Base-by-base conservation (phyloP, 2,797 vertebrate genomes). In the Nothura maculosa region DNA sequence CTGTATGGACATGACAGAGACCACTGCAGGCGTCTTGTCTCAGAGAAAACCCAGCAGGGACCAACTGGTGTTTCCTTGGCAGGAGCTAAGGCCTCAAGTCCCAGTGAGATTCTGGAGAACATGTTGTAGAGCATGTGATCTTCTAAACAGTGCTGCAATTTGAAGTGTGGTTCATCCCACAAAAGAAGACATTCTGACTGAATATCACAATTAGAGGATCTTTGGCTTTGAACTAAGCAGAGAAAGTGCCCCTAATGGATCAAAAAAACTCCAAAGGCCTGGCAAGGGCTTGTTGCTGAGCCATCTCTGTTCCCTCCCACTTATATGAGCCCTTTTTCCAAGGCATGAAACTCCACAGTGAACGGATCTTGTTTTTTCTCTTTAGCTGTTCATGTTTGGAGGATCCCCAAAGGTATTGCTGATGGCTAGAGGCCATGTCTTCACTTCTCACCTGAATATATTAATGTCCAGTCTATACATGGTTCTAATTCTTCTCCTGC, bases 301-400 rank as follows among this genome's bases (percentile, higher is more conserved):
- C 34, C 25, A 22, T 25, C 27, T 69, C 34, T 14, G 38, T 6
- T 52, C 24, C 19, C 19, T n/a, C 28, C 36, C 32, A 21, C 27
- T 30, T 30, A 20, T 3, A 38, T 27, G 18, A 52, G 13, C 19
- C 14, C 38, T 20, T 52, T 69, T 34, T 69, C 47, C 48, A 69
- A 40, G 21, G 19, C 48, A 30, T 30, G 19, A 30, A 16, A 40
- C 18, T 52, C 27, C 5, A 18, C 8, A 15, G 27, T 38, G 43
- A 42, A 70, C 82, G 68, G 43, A 83, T 9, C 68, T 82, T 83
- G 30, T 68, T 95, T 75, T 82, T 40, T 78, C 30, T 83, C 66
- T 66, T 79, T 52, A 43, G 43, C 67, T 87, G 5, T 90, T 90
- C 68, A 40, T 52, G 20, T 90, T 66, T 83, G 24, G 74, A 88